A percentile compares a stretch with the other conserved stretches of the same genome.
phyloP scores from a whole-genome alignment of 2,113 vertebrate species.

The Vireo altiloquus region DNA sequence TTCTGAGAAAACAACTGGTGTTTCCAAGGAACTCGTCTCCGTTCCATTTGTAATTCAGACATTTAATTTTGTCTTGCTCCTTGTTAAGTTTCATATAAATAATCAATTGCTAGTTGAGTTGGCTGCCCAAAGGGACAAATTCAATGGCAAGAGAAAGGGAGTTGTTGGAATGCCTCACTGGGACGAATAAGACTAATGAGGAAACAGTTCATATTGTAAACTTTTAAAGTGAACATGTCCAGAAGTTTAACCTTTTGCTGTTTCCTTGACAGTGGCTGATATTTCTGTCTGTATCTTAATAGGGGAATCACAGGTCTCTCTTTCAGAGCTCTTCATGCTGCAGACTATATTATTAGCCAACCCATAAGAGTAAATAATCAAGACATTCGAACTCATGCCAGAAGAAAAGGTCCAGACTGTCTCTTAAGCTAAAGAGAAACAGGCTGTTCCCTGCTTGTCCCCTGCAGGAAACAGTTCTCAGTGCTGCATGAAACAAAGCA shows the following conservation, averaged over 20 bases:
- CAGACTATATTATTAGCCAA: not conserved
- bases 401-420: not conserved
- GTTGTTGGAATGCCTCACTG: not conserved
- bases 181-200: not conserved
- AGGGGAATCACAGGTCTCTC: not conserved
- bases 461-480: not conserved
- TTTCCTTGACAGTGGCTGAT: not conserved
- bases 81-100: not conserved
- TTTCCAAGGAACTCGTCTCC: not conserved
- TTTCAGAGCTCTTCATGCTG: not conserved
- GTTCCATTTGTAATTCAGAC: not conserved
- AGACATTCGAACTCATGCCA: not conserved
- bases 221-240: not conserved
- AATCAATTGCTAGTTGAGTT: not conserved
- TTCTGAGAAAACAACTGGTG: not conserved
- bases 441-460: not conserved
- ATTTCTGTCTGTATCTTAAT: not conserved
- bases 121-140: not conserved
- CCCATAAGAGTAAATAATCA: not conserved
- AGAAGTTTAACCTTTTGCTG: slow-evolving; percentile 17
- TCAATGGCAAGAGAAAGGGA: not conserved
- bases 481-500: not conserved
- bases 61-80: not conserved
- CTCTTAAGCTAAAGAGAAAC: not conserved
- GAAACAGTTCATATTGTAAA: not conserved